phyloP scores from a whole-genome alignment of 2,113 vertebrate species.

The Phainopepla nitens region DNA sequence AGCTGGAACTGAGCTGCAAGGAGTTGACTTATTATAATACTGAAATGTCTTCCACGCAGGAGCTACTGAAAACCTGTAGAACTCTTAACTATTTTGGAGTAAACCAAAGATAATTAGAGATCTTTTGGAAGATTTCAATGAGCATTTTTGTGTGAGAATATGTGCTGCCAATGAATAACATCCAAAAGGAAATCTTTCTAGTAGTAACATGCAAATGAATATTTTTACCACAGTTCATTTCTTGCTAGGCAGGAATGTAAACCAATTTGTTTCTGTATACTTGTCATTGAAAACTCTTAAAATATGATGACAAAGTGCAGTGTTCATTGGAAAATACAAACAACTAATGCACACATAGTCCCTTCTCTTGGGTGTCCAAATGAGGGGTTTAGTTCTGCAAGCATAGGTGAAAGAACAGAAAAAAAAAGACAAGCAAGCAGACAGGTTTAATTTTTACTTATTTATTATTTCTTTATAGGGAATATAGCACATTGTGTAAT shows the following conservation, averaged over 20 bases:
- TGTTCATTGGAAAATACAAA: neutral
- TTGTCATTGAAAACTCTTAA: neutral
- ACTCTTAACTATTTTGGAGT: neutral
- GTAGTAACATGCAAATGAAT: neutral
- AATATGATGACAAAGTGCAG: neutral
- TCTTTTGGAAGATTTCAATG: neutral
- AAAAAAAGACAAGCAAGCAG: neutral
- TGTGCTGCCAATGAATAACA: neutral
- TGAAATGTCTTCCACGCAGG: neutral
- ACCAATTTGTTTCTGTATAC: neutral
- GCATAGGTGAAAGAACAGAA: neutral
- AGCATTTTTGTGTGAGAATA: neutral
- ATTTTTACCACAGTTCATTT: neutral
- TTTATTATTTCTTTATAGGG: neutral
- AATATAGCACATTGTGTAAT: neutral
- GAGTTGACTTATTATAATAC: neutral
- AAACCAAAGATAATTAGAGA: neutral
- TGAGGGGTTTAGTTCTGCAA: neutral
- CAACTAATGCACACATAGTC: neutral
- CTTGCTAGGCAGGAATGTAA: neutral
- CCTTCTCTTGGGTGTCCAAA: neutral
- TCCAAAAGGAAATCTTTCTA: neutral
- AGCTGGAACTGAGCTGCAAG: neutral
- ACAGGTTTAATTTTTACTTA: neutral
- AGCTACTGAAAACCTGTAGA: neutral